Evolutionary conservation across 2,113 vertebrate species (phyloP).

Genomic region (Lynx canadensis): DNA sequence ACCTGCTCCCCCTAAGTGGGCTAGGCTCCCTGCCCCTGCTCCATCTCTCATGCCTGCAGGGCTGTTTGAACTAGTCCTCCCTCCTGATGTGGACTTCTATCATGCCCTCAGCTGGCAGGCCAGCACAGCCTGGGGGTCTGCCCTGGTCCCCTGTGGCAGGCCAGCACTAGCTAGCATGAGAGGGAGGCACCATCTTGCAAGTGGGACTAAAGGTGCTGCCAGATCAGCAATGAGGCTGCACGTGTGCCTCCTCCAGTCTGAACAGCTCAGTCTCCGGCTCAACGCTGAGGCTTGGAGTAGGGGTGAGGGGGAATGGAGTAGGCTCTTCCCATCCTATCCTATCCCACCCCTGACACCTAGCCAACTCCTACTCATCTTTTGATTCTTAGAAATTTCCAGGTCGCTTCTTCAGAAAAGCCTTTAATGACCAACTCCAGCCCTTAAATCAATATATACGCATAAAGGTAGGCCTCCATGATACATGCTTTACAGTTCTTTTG

Average conservation of each 20-base stretch:
- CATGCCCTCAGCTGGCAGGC: background rate
- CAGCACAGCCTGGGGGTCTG: background rate
- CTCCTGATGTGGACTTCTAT: background rate
- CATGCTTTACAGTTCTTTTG: background rate
- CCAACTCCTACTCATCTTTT: background rate
- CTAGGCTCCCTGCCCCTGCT: background rate
- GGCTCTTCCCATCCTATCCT: background rate
- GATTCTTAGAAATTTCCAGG: background rate
- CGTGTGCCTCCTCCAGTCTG: background rate
- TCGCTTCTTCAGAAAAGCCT: constrained; percentile 32
- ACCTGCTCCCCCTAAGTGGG: background rate
- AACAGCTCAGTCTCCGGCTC: background rate
- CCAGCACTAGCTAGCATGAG: background rate
- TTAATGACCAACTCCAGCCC: background rate
- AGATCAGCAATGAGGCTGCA: background rate
- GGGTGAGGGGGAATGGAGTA: background rate
- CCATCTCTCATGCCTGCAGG: background rate
- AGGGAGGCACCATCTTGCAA: background rate
- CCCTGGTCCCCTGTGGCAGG: background rate
- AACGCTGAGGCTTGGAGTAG: background rate
- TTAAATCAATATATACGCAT: background rate
- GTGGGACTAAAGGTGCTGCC: background rate
- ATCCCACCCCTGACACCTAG: background rate
- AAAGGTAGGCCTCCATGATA: background rate
- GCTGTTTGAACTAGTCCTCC: background rate